Evolutionary conservation across 2,888 invertebrate species (phyloP), one percentile per base, ranked within the genome.

Genomic region (Luffia ferchaultella): DNA sequence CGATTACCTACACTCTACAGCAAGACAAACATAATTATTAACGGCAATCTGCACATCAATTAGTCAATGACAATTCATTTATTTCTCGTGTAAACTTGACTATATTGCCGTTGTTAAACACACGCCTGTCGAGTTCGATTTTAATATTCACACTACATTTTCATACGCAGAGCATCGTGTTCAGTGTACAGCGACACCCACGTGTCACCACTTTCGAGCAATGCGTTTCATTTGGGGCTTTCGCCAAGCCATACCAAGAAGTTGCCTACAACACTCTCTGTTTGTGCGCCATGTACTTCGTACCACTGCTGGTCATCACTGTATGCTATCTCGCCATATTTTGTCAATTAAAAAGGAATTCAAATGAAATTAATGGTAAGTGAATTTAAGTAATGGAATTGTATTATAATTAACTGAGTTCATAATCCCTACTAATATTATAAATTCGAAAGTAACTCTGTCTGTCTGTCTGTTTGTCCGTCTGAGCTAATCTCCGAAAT

Each of bases 191-290:
- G 56, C 70, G 76, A 0, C 93, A 92, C 64, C 92, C 93, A 0
- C 62, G 73, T 0, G 80, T 87, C 58, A 84, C 85, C 0, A 86
- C 87, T 50, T 93, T 90, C 70, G 84, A 86, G 58, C 93, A 93
- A 69, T 93, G 93, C 69, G 93, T 93, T 0, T 89, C 92, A 0
- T 92, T 92, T 70, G 89, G 87, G 53, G 91, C 89, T 51, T 92
- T 93, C 75, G 76, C 85, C n/a, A 85, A 86, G 0, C 68, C 70
- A 0, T 69, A 76, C 0, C 87, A 90, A 55, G 91, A 92, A 69
- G 85, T 88, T 3, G 86, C 86, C 2, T 93, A 93, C 84, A 92
- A 89, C 64, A 73, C 92, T 51, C 89, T 91, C 76, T 90, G 90
- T 58, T 84, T 93, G 19, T 80, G 88, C 57, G 89, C 88, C 1